Percentiles rank a stretch among this genome's conserved stretches.
Evolutionary conservation across 2,113 vertebrate genomes (phyloP).

Genomic region (Pontoporia blainvillei): DNA sequence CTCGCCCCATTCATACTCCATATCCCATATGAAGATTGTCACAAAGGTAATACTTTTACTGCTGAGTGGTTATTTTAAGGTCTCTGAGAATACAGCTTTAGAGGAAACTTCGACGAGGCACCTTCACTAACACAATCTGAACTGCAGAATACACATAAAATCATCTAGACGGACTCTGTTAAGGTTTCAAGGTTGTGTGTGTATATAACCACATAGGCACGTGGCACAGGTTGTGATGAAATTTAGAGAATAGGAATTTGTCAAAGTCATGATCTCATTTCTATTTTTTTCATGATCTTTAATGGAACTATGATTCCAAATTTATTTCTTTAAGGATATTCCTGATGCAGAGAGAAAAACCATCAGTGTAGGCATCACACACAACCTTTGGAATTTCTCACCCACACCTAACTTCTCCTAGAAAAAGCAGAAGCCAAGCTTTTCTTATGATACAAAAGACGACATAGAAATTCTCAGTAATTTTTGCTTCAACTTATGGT

Average conservation of each 20-base stretch:
- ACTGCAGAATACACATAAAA: not conserved
- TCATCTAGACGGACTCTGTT: not conserved
- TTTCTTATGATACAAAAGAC: not conserved
- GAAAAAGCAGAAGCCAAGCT: not conserved
- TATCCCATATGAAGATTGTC: not conserved
- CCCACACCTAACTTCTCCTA: not conserved
- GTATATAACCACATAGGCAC: not conserved
- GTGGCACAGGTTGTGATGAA: not conserved
- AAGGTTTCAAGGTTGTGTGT: not conserved
- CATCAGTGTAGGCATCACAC: not conserved
- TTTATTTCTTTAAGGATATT: not conserved
- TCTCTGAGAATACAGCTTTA: not conserved
- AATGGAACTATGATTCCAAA: not conserved
- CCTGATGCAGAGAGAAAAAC: not conserved
- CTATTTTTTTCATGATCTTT: not conserved
- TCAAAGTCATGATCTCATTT: not conserved
- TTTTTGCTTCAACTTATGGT: not conserved
- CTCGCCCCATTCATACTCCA: not conserved
- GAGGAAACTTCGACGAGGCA: not conserved
- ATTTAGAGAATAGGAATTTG: not conserved
- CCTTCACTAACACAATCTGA: constrained; percentile 6
- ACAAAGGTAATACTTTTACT: not conserved
- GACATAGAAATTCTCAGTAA: not conserved
- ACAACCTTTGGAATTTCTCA: not conserved
- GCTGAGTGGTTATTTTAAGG: not conserved